Percentiles rank a stretch among this genome's conserved stretches.
Conservation (phyloP, 2,113 vertebrate genomes). For the zebrafish (Danio rerio) region DNA sequence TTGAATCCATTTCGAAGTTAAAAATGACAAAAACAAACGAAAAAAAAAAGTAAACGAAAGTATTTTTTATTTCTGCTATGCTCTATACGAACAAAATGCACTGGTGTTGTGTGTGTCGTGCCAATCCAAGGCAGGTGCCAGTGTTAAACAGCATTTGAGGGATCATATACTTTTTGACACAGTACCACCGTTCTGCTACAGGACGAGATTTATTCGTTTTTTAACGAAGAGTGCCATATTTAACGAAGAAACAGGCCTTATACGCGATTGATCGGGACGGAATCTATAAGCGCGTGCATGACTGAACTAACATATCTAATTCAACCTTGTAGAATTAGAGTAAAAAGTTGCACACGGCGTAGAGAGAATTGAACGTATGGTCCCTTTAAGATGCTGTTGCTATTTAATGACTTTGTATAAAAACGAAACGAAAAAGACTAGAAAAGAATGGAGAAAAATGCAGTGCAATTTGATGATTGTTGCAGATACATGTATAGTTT, state of each 20-base stretch:
- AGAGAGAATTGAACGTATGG: constrained; percentile 70
- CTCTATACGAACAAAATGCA: constrained; percentile 83
- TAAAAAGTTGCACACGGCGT: constrained; percentile 44
- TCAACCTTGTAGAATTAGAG: constrained; percentile 45
- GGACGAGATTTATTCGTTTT: constrained; percentile 49
- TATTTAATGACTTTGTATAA: constrained; percentile 65
- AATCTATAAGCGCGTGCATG: neutral
- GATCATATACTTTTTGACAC: constrained; percentile 76
- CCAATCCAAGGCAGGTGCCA: constrained; percentile 79
- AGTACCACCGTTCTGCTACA: constrained; percentile 32
- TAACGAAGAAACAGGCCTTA: constrained; percentile 54
- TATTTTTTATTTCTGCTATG: constrained; percentile 78
- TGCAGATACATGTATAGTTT: constrained; percentile 84
- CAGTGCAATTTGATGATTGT: constrained; percentile 82
- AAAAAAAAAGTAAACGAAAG: constrained; percentile 26
- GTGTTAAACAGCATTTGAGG: constrained; percentile 86
- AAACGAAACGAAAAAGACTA: constrained; percentile 28
- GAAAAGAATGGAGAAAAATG: constrained; percentile 35
- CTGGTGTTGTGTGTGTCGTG: constrained; percentile 79
- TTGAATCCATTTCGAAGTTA: constrained; percentile 63
- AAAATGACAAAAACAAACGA: constrained; percentile 13
- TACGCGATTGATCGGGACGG: constrained; percentile 13
- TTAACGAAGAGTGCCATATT: constrained; percentile 76
- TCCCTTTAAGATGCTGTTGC: constrained; percentile 86
- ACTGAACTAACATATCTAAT: constrained; percentile 49